Base-by-base conservation (phyloP, 2,888 invertebrate genomes). In the Tinea pellionella region DNA sequence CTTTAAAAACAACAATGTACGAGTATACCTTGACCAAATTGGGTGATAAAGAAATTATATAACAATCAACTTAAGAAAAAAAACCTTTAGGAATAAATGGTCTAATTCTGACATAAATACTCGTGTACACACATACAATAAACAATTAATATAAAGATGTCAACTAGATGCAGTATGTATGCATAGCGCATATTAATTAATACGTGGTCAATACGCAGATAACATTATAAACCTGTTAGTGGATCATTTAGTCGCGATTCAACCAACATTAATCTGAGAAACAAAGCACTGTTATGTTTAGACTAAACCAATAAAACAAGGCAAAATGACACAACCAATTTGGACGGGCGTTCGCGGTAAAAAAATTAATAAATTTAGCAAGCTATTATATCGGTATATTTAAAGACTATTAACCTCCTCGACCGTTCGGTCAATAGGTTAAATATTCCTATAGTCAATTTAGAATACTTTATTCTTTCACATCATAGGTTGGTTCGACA, bases 121-220 rank as follows among this genome's bases (percentile, higher is more conserved):
- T n/a, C n/a, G n/a, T n/a, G n/a, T n/a, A n/a, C n/a, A n/a, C n/a
- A n/a, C n/a, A n/a, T n/a, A n/a, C 6, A 42, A 13, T n/a, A 13
- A 9, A 42, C 42, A 53, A 59, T 43, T 29, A 24, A 81, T 80
- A 80, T 74, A 80, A 78, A 73, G 75, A 76, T 75, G 81, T 75
- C 74, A 82, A 82, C 80, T 75, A 78, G 73, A 82, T 78, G 74
- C 78, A 69, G 74, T 75, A 78, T 75, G 71, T 72, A 72, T 47
- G 32, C 51, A 30, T 56, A 24, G n/a, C n/a, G n/a, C n/a, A n/a
- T n/a, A n/a, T n/a, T n/a, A n/a, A 56, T 55, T 30, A 37, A 41
- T 19, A 2, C 56, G n/a, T 13, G 8, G 19, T 16, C 19, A 55
- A n/a, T 47, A 13, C 47, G 47, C 15, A 47, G 29, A 55, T 18